Percentiles rank a stretch among this genome's conserved stretches.
Evolutionary conservation across 1,140 invertebrate species (phyloP).

Genomic region (Trissolcus basalis): DNA sequence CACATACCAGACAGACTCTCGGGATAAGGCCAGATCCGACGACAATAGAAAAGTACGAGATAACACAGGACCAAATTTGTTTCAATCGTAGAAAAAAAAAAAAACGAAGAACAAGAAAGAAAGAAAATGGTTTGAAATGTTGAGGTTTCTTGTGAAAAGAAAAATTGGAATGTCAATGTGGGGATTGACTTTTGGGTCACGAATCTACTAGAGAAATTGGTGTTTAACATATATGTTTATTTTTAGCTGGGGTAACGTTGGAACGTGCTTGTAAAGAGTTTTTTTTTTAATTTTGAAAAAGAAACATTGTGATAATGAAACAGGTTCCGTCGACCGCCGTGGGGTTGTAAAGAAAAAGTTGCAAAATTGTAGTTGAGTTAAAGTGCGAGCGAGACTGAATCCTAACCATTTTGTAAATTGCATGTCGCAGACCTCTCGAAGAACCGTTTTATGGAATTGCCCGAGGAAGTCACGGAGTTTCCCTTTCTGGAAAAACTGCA

Average conservation of each 20-base stretch:
- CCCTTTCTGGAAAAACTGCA: constrained; percentile 90
- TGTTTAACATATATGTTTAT: too few relatives aligned
- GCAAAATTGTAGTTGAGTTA: constrained; percentile 28
- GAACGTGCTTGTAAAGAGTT: too few relatives aligned
- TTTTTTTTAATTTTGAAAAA: too few relatives aligned
- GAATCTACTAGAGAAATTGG: too few relatives aligned
- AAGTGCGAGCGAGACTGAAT: constrained; percentile 17
- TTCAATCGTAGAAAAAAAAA: too few relatives aligned
- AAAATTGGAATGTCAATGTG: too few relatives aligned
- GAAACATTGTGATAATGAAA: not conserved
- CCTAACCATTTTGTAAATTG: constrained; percentile 49
- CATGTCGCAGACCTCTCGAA: constrained; percentile 92
- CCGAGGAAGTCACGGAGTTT: constrained; percentile 90
- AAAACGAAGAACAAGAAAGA: too few relatives aligned
- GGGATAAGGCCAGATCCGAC: not conserved
- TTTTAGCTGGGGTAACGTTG: too few relatives aligned
- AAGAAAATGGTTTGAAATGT: too few relatives aligned
- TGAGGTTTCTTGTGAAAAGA: too few relatives aligned
- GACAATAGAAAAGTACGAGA: not conserved
- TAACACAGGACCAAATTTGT: too few relatives aligned
- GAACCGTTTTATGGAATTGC: constrained; percentile 92
- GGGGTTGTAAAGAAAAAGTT: constrained; percentile 1
- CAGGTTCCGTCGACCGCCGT: not conserved
- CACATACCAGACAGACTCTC: not conserved
- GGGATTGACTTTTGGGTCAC: too few relatives aligned